These are phyloP conservation scores for Furcula furcula DNA, from an alignment of 2,888 invertebrate genomes.

Conservation along the genomic window DNA sequence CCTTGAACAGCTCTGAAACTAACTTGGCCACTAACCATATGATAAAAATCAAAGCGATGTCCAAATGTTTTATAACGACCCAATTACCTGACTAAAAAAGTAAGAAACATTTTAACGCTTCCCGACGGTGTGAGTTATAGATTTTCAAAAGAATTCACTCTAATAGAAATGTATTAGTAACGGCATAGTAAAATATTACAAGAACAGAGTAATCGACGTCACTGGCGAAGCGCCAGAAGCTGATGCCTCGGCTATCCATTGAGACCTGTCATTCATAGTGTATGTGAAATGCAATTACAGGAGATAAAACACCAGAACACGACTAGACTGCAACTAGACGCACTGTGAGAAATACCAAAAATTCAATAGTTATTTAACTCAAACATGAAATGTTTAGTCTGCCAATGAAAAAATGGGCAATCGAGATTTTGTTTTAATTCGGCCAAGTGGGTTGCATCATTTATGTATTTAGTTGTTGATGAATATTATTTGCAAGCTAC, in stretches of 20 bases:
- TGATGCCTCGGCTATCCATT: slow-evolving; percentile 40
- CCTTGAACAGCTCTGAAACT: too few relatives aligned
- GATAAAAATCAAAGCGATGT: too few relatives aligned
- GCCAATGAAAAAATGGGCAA: too few relatives aligned
- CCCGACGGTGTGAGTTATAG: slow-evolving; percentile 44
- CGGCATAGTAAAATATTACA: slow-evolving; percentile 47
- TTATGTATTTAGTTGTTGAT: too few relatives aligned
- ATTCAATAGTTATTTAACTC: too few relatives aligned
- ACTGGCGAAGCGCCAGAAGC: slow-evolving; percentile 53
- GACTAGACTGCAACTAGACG: neutral
- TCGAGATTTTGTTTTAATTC: too few relatives aligned
- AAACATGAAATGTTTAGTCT: too few relatives aligned
- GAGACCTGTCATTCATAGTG: slow-evolving; percentile 52
- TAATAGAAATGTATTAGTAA: slow-evolving; percentile 38
- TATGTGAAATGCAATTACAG: neutral
- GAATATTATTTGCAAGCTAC: too few relatives aligned
- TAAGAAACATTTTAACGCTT: slow-evolving; percentile 43
- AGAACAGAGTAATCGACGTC: slow-evolving; percentile 55
- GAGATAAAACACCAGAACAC: neutral
- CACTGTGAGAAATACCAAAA: neutral
- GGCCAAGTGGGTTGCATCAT: too few relatives aligned
- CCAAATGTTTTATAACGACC: too few relatives aligned
- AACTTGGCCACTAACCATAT: too few relatives aligned
- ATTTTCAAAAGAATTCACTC: slow-evolving; percentile 43
- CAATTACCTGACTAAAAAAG: slow-evolving; percentile 37